Percentiles rank a stretch among this genome's conserved stretches.
These are phyloP conservation scores for Conistra vaccinii DNA, from an alignment of 2,888 invertebrate genomes.

Conservation along the genomic window DNA sequence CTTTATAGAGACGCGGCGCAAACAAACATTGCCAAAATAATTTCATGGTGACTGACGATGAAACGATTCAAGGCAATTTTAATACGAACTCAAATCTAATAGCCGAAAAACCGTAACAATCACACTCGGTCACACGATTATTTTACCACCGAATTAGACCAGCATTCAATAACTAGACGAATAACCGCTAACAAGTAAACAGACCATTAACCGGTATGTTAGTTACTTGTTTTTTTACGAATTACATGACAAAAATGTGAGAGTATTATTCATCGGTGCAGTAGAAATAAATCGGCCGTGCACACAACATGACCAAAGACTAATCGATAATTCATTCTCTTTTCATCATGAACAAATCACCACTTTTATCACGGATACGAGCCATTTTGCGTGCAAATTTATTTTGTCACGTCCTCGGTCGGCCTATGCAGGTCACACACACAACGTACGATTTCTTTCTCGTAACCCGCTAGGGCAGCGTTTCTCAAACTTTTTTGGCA, in stretches of 20 bases:
- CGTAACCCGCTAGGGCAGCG: too few species aligned
- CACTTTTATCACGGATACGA: slow-evolving; percentile 21
- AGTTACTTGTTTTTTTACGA: not conserved
- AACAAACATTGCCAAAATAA: slow-evolving; percentile 92
- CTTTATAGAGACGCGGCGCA: slow-evolving; percentile 93
- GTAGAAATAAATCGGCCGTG: not conserved
- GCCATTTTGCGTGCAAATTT: slow-evolving; percentile 11
- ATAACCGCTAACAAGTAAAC: not conserved
- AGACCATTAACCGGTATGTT: not conserved
- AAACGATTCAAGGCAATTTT: not conserved
- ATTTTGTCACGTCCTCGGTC: not conserved
- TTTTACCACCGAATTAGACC: not conserved
- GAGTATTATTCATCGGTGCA: not conserved
- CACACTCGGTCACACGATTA: slow-evolving; percentile 10
- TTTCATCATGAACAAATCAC: slow-evolving; percentile 30
- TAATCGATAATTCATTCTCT: slow-evolving; percentile 26
- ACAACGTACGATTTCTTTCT: too few species aligned
- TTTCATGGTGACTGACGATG: slow-evolving; percentile 81
- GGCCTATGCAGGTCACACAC: not conserved
- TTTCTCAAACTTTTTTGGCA: too few species aligned
- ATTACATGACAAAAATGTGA: slow-evolving; percentile 4
- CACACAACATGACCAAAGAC: slow-evolving; percentile 23
- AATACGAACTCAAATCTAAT: not conserved
- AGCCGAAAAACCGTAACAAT: slow-evolving; percentile 8
- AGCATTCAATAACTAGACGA: not conserved